Evolutionary conservation across 1,140 invertebrate species (phyloP), one percentile per base, ranked within the genome.

Genomic region (Mactra quadrangularis): DNA sequence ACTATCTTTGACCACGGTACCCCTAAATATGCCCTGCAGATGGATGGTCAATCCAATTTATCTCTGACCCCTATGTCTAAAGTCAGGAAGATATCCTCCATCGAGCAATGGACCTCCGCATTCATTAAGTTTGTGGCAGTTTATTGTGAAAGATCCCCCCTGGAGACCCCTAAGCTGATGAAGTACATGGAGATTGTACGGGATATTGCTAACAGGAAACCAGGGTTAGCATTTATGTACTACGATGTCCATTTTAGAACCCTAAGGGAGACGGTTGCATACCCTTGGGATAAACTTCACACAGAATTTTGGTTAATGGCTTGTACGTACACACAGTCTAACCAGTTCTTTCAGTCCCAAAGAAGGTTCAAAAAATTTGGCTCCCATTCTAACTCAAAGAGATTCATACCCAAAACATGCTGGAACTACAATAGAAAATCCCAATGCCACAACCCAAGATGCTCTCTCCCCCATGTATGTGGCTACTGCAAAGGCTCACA

Each of bases 401-500:
- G 31, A 11, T 62, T 76, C 38, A 35, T 35, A 33, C 31, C 47
- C 15, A 66, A 77, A 6, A 77, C 41, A 13, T 75, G 72, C 22
- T 75, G 72, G 72, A 59, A 29, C 3, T 75, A 13, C 41, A 75
- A 57, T 25, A 41, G 72, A 25, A 17, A n/a, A 45, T n/a, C n/a
- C 3, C 11, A 19, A 3, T 55, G 52, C 38, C 41, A n/a, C 3
- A 15, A 7, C 3, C 13, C 72, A 29, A 13, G 45, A 50, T 77
- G 75, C 75, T 2, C 31, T 6, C 53, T 4, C 11, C 75, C 75
- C 7, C 75, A 77, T 33, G 31, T 77, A 59, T 77, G 75, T 77
- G 75, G 75, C 1, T 77, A 64, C 75, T 77, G 75, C 38, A 77
- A 31, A 35, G 72, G 72, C 0, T 15, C 6, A 7, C 72, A 76